These are phyloP conservation scores for Chaetodon auriga DNA, from an alignment of 2,113 vertebrate species.

Conservation along the genomic window DNA sequence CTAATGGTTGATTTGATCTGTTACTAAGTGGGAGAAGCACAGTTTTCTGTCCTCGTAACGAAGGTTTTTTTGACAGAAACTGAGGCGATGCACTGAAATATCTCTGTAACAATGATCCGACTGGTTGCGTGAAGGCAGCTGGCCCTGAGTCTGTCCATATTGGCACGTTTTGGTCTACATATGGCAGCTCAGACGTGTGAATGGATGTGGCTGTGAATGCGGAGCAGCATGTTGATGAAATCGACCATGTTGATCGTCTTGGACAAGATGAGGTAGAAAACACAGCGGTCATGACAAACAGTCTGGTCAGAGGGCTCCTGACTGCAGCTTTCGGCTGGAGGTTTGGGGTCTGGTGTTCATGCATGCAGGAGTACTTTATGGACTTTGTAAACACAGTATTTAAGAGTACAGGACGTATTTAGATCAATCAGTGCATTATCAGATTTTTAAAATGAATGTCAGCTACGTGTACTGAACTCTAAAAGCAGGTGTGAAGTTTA, in stretches of 20 bases:
- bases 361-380: background rate
- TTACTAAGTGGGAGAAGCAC: background rate
- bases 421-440: background rate
- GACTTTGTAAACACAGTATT: background rate
- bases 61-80: background rate
- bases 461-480: background rate
- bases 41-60: background rate
- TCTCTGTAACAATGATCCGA: background rate
- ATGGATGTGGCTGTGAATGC: constrained; percentile 28
- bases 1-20: background rate
- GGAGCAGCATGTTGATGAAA: constrained; percentile 14
- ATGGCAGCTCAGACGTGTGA: constrained; percentile 43
- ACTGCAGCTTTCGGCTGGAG: background rate
- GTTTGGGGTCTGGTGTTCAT: background rate
- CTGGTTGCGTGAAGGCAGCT: background rate
- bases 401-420: background rate
- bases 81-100: background rate
- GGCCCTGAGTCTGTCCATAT: background rate
- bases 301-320: background rate
- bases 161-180: constrained; percentile 14
- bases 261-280: background rate
- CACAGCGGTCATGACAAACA: background rate
- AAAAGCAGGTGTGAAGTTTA: background rate
- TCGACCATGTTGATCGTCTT: constrained; percentile 2
- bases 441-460: background rate